A percentile compares a stretch with the other conserved stretches of the same genome.
Evolutionary conservation across 2,113 vertebrate genomes (phyloP).

Genomic region (Maylandia zebra): DNA sequence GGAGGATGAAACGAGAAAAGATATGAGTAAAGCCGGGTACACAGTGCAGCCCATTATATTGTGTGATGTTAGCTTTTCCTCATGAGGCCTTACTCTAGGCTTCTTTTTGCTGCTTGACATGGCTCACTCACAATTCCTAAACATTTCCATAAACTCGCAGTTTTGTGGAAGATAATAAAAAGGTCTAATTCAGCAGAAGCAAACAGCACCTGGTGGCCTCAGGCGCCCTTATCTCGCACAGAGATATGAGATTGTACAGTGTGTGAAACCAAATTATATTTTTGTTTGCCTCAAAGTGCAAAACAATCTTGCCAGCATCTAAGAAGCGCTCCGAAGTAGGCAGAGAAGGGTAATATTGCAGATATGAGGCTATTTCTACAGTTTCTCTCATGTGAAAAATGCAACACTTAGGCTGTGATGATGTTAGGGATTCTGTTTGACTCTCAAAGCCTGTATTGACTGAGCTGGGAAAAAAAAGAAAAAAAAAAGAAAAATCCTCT

Average conservation of each 20-base stretch:
- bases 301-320: slow-evolving; percentile 26
- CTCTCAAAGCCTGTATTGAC: neutral
- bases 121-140: slow-evolving; percentile 9
- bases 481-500: neutral
- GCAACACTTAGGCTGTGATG: neutral
- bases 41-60: neutral
- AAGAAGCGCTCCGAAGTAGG: neutral
- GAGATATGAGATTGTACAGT: slow-evolving; percentile 18
- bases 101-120: neutral
- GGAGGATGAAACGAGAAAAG: neutral
- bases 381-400: slow-evolving; percentile 17
- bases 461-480: rapidly evolving
- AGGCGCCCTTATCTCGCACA: slow-evolving; percentile 9
- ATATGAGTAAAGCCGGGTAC: slow-evolving; percentile 2
- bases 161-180: slow-evolving; percentile 32
- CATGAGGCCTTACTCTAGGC: neutral
- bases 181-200: slow-evolving; percentile 23
- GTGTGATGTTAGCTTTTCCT: neutral
- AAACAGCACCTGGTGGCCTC: slow-evolving; percentile 21
- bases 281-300: slow-evolving; percentile 40
- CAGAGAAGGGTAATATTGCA: neutral
- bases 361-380: slow-evolving; percentile 4
- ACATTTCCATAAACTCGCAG: slow-evolving; percentile 34
- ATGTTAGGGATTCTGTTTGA: neutral
- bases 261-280: slow-evolving; percentile 41